Evolutionary conservation across 2,113 vertebrate species (phyloP).

Genomic region (Leiothrix lutea): DNA sequence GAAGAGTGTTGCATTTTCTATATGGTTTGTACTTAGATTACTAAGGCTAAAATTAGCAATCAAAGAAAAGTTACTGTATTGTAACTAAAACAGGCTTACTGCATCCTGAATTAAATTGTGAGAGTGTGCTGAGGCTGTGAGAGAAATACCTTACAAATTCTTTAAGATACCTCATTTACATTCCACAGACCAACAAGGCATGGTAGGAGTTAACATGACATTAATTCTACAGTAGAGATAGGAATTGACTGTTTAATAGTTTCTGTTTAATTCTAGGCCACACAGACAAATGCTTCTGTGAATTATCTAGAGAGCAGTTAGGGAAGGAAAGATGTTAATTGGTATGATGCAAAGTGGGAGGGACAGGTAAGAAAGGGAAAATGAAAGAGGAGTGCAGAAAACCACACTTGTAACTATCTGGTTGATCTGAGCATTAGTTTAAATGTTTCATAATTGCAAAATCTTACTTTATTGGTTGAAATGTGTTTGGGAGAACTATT

Average conservation of each 20-base stretch:
- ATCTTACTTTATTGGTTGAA: conserved; percentile 31
- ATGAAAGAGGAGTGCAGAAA: conserved; percentile 33
- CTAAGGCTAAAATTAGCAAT: background rate
- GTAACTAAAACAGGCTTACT: background rate
- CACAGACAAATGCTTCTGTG: conserved; percentile 58
- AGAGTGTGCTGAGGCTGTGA: background rate
- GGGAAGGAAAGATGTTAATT: conserved; percentile 63
- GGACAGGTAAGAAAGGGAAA: conserved; percentile 38
- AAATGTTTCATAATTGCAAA: background rate
- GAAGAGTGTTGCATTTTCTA: background rate
- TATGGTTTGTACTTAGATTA: background rate
- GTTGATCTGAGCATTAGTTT: conserved; percentile 16
- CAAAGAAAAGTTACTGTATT: background rate
- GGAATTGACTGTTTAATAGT: conserved; percentile 64
- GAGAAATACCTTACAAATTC: background rate
- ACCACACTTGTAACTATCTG: background rate
- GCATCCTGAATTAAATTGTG: background rate
- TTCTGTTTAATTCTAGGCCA: conserved; percentile 66
- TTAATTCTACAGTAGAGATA: conserved; percentile 53
- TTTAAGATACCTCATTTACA: background rate
- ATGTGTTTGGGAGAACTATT: conserved; percentile 12
- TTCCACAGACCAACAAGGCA: background rate
- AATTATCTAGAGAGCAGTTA: conserved; percentile 70
- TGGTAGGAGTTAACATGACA: conserved; percentile 36
- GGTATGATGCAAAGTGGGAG: conserved; percentile 50